Percentiles rank a stretch among this genome's conserved stretches.
phyloP scores from a whole-genome alignment of 1,140 invertebrate species.

The Drosophila repletoides region DNA sequence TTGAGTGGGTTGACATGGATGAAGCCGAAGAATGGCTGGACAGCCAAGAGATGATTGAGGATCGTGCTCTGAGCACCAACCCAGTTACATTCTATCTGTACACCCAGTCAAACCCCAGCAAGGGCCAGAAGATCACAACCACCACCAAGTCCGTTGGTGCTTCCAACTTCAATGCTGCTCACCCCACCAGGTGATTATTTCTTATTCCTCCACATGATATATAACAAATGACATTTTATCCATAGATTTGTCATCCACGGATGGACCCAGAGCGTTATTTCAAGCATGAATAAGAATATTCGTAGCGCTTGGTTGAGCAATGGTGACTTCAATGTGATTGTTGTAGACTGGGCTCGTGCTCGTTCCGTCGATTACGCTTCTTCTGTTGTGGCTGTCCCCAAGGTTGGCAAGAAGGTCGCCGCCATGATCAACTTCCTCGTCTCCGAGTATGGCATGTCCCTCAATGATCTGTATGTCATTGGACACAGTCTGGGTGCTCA shows the following conservation, averaged over 20 bases:
- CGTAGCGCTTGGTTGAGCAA: slow-evolving; percentile 77
- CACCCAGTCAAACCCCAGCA: slow-evolving; percentile 12
- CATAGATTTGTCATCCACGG: slow-evolving; percentile 51
- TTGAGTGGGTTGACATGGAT: slow-evolving; percentile 27
- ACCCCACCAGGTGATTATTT: slow-evolving; percentile 37
- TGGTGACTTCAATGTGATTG: slow-evolving; percentile 84
- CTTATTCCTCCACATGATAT: no score
- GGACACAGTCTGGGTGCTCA: slow-evolving; percentile 81
- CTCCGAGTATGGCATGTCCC: slow-evolving; percentile 41
- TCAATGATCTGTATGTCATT: slow-evolving; percentile 29
- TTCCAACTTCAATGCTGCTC: slow-evolving; percentile 24
- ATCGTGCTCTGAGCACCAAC: slow-evolving; percentile 4
- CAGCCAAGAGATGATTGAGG: neutral
- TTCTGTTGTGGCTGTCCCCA: slow-evolving; percentile 81
- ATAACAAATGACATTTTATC: no score
- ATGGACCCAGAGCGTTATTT: slow-evolving; percentile 26
- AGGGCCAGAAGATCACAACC: slow-evolving; percentile 11
- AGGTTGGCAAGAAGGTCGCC: slow-evolving; percentile 75
- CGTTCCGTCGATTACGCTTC: slow-evolving; percentile 76
- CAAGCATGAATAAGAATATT: slow-evolving; percentile 15
- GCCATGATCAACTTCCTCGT: slow-evolving; percentile 51
- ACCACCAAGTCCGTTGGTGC: neutral
- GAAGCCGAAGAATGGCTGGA: slow-evolving; percentile 21
- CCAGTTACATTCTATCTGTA: slow-evolving; percentile 41
- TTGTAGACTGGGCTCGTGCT: slow-evolving; percentile 83